phyloP scores from a whole-genome alignment of 2,113 vertebrate genomes.

The Leptodactylus fuscus region DNA sequence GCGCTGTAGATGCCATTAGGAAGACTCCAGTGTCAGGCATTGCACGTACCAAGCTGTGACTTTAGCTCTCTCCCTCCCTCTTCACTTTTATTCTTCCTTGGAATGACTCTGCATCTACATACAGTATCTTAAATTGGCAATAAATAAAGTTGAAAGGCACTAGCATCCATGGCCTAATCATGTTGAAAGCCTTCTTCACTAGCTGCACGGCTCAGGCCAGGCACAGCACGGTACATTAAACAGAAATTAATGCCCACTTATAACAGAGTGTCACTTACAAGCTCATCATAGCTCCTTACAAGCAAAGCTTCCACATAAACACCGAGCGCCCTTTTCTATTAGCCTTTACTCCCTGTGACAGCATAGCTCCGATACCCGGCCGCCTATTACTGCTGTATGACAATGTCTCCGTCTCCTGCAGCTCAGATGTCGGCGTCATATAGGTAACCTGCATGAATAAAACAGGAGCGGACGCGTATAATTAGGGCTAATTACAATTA shows the following conservation, averaged over 20 bases:
- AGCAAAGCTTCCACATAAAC: constrained; percentile 36
- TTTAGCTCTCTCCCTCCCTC: not conserved
- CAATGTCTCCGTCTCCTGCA: not conserved
- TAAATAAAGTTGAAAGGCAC: constrained; percentile 43
- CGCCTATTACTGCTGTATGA: not conserved
- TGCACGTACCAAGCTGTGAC: not conserved
- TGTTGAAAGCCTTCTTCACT: constrained; percentile 33
- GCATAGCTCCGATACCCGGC: not conserved
- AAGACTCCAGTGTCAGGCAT: not conserved
- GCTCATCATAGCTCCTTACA: constrained; percentile 48
- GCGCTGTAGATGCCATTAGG: too few relatives aligned
- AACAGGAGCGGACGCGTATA: not conserved
- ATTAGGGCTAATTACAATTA: not conserved
- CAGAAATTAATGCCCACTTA: constrained; percentile 58
- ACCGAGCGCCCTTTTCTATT: constrained; percentile 38
- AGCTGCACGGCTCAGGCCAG: constrained; percentile 25
- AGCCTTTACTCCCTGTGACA: constrained; percentile 40
- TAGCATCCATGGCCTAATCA: constrained; percentile 41
- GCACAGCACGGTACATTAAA: constrained; percentile 53
- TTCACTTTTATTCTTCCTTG: not conserved
- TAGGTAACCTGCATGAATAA: not conserved
- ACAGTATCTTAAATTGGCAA: constrained; percentile 41
- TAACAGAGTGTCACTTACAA: constrained; percentile 56
- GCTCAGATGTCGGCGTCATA: not conserved
- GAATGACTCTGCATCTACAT: constrained; percentile 32